phyloP scores from a whole-genome alignment of 2,113 vertebrate species.

The Synchiropus splendidus region DNA sequence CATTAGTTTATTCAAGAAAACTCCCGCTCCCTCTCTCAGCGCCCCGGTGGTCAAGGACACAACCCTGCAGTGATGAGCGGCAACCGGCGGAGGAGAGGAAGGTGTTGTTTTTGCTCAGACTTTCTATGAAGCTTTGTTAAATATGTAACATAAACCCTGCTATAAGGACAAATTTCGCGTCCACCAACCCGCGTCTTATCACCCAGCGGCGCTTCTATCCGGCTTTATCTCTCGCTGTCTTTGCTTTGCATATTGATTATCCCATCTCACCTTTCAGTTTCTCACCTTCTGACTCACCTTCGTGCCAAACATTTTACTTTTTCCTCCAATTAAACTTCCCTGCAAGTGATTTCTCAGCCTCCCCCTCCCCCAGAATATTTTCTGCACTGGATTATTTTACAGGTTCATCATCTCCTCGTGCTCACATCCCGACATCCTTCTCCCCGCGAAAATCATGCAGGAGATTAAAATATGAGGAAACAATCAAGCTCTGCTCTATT shows the following conservation, averaged over 20 bases:
- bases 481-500: constrained; percentile 65
- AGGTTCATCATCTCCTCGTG: neutral
- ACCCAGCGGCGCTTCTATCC: constrained; percentile 11
- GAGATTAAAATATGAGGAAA: constrained; percentile 73
- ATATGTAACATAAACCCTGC: too few relatives aligned
- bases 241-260: constrained; percentile 33
- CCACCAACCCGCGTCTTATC: too few relatives aligned
- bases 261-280: constrained; percentile 7
- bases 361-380: neutral
- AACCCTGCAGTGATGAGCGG: constrained; percentile 19
- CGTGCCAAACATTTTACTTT: constrained; percentile 25
- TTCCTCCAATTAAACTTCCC: constrained; percentile 14
- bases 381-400: too few relatives aligned
- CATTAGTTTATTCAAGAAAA: constrained; percentile 53
- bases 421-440: constrained; percentile 10
- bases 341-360: too few relatives aligned
- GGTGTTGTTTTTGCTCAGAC: constrained; percentile 15
- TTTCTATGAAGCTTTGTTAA: constrained; percentile 21
- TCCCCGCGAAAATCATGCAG: constrained; percentile 27
- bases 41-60: constrained; percentile 41
- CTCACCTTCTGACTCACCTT: constrained; percentile 13
- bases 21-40: constrained; percentile 43
- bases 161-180: too few relatives aligned
- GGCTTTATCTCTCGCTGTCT: constrained; percentile 18
- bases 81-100: constrained; percentile 5